Evolutionary conservation across 2,888 invertebrate species (phyloP).

Genomic region (Allygus modestus): DNA sequence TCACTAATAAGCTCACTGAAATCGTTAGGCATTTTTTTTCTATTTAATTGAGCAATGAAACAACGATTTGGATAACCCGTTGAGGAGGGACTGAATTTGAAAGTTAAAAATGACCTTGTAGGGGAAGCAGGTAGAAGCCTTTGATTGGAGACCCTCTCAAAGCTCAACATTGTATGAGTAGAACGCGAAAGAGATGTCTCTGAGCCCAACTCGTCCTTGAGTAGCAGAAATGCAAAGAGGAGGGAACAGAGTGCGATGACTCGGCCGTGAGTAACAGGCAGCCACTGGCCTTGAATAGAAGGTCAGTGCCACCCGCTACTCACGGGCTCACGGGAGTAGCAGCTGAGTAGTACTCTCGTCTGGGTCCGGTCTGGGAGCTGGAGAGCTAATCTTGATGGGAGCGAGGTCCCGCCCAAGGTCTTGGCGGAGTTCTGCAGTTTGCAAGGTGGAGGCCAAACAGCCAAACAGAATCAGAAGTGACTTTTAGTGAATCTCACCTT

Average conservation of each 20-base stretch:
- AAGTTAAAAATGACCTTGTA: no score
- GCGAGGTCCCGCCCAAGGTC: background rate
- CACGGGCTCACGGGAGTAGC: background rate
- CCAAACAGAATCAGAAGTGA: background rate
- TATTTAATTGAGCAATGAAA: no score
- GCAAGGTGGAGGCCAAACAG: background rate
- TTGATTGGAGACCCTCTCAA: no score
- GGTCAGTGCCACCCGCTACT: conserved; percentile 15
- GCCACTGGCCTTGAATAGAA: background rate
- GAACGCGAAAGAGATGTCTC: background rate
- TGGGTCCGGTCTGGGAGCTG: conserved; percentile 13
- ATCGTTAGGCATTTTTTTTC: no score
- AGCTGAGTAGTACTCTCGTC: background rate
- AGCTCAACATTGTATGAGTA: background rate
- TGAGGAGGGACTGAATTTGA: no score
- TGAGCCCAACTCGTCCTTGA: background rate
- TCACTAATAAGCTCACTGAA: no score
- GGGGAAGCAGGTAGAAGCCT: no score
- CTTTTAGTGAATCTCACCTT: no score
- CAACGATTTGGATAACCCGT: no score
- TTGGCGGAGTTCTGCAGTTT: no score
- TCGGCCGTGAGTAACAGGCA: background rate
- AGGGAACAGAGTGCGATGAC: no score
- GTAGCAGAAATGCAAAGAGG: no score
- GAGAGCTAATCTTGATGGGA: conserved; percentile 9